phyloP scores from a whole-genome alignment of 2,113 vertebrate species.

The pig (Sus scrofa) region DNA sequence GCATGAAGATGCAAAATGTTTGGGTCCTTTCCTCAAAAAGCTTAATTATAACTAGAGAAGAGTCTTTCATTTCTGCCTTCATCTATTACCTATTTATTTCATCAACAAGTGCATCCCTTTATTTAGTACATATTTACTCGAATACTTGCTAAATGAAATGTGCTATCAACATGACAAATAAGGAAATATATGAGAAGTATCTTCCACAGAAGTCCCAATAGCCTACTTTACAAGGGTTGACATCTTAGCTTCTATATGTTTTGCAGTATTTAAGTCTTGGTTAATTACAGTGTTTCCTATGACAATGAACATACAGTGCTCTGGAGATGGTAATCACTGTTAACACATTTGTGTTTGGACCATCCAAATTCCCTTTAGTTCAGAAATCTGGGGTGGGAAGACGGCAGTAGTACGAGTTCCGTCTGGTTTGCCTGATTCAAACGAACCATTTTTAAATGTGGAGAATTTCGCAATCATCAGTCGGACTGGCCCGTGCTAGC shows the following conservation, averaged over 20 bases:
- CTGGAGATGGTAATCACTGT: not conserved
- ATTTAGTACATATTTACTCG: not conserved
- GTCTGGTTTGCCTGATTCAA: constrained; percentile 24
- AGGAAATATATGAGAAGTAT: not conserved
- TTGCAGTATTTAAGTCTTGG: not conserved
- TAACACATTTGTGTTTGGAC: not conserved
- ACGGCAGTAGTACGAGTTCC: not conserved
- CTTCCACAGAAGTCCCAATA: not conserved
- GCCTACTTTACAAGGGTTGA: not conserved
- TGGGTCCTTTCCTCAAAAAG: not conserved
- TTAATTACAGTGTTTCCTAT: not conserved
- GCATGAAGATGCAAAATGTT: not conserved
- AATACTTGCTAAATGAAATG: constrained; percentile 4
- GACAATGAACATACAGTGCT: not conserved
- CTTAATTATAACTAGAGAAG: not conserved
- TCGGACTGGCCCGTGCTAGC: not conserved
- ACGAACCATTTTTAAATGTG: constrained; percentile 57
- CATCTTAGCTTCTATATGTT: not conserved
- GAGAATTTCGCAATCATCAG: constrained; percentile 60
- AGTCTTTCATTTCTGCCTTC: not conserved
- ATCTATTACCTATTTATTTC: not conserved
- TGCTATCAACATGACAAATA: not conserved
- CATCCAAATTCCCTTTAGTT: not conserved
- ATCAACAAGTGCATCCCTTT: not conserved
- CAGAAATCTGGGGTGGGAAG: not conserved